Base-by-base conservation (phyloP, 2,797 vertebrate species). In the Ficedula albicollis region DNA sequence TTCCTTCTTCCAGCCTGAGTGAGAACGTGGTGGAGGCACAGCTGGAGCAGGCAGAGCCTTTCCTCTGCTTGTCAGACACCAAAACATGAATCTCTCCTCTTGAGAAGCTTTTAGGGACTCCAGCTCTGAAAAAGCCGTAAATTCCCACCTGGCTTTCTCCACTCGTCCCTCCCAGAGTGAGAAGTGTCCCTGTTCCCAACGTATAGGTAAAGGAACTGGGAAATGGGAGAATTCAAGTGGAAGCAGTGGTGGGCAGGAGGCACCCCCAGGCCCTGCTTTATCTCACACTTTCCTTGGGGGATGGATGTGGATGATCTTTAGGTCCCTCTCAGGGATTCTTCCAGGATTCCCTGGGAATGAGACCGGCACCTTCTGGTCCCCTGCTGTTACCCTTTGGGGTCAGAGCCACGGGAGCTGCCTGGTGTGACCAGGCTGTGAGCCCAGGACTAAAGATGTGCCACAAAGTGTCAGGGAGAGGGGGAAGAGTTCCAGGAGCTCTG, bases 381-480 rank as follows among this genome's bases (percentile, higher is more conserved):
- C 34, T 41, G 68, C 18, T 6, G 15, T 32, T 3, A 2, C 22
- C 3, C 16, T 21, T 7, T 36, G 39, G 36, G 48, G 7, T 68
- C n/a, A 77, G 29, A 54, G 15, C 14, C 32, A 6, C 20, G 12
- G 0, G 34, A 29, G 4, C 51, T 49, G 32, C 36, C 36, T 43
- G 81, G 59, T 74, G 30, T 6, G 4, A 6, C 21, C 81, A 58
- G 11, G 3, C 66, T 56, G 69, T 27, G 5, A 7, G 22, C 29
- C 48, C 6, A 0, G 39, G 13, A 8, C 16, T 38, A 1, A 29
- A 75, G 58, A 3, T 20, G 23, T 26, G 3, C 39, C 27, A 3
- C 15, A 12, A 38, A 6, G 36, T 44, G 41, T 2, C 38, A 52
- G 44, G 27, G 34, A n/a, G 49, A 46, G 84, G 55, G 44, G 38